Evolutionary conservation across 2,797 vertebrate species (phyloP), one percentile per base, ranked within the genome.

Genomic region (Cuculus canorus): DNA sequence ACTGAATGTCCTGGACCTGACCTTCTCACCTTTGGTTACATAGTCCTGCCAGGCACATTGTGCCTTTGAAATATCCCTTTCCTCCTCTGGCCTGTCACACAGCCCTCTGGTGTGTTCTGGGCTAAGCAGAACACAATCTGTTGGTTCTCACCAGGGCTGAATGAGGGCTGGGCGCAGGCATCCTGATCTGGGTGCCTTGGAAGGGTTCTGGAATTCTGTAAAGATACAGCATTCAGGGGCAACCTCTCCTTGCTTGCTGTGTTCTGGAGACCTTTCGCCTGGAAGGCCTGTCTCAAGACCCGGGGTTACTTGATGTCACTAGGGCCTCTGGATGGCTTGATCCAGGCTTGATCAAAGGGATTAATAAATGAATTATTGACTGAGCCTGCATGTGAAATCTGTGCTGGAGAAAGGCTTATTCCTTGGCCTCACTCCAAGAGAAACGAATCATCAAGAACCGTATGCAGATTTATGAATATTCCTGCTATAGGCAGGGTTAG

Each of bases 281-380:
- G 37, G 50, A 79, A 83, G 65, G 21, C 9, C 5, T 22, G 39
- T 82, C 70, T 77, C 68, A 66, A 86, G 71, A 41, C 76, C 59
- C 69, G 27, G 85, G 95, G 86, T 92, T 93, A 33, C 82, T 90
- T 33, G 71, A 53, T 94, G 91, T 93, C 84, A 54, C 57, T 17
- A 3, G 60, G 93, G 80, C 82, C 83, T 82, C 93, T 88, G 57
- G 92, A 90, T 93, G 82, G 71, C 92, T 97, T 97, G 96, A 97
- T 97, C 95, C 95, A 88, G 82, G 86, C 94, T 96, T 85, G 85
- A 96, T 88, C 80, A 90, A 96, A 95, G 92, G 98, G 97, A 98
- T 98, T 98, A 98, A 96, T 97, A 96, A 96, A 97, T 96, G 96
- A 96, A 97, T 98, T 98, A 95, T 97, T 97, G 96, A 97, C 97